phyloP scores from a whole-genome alignment of 1,140 invertebrate genomes.

The Pogonomyrmex barbatus region DNA sequence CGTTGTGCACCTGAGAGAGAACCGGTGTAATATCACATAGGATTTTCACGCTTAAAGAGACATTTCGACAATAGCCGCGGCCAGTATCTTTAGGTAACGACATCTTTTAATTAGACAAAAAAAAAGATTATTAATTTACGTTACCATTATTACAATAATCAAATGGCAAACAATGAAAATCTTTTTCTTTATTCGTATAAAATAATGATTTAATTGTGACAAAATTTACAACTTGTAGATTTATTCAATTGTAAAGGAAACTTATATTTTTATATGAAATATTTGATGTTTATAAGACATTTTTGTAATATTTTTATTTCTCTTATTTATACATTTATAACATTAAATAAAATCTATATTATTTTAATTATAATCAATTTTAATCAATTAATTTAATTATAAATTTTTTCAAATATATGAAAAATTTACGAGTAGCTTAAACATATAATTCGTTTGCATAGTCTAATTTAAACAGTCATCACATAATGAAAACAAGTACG shows the following conservation, averaged over 20 bases:
- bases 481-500: background rate
- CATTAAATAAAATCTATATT: no score
- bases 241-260: background rate
- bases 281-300: background rate
- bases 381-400: background rate
- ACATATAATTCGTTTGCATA: background rate
- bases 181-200: background rate
- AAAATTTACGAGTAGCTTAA: background rate
- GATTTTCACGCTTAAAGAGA: constrained; percentile 29
- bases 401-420: background rate
- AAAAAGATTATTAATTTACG: background rate
- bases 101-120: background rate
- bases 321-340: background rate
- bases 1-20: constrained; percentile 30
- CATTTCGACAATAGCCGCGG: background rate
- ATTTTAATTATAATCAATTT: no score
- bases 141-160: background rate
- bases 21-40: background rate
- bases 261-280: background rate
- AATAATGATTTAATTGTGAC: background rate
- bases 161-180: background rate
- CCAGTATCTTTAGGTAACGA: background rate
- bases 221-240: background rate
- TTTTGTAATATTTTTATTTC: no score
- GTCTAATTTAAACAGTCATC: background rate